A percentile compares a stretch with the other conserved stretches of the same genome.
Evolutionary conservation across 2,797 vertebrate species (phyloP).

Genomic region (Amniataba percoides): DNA sequence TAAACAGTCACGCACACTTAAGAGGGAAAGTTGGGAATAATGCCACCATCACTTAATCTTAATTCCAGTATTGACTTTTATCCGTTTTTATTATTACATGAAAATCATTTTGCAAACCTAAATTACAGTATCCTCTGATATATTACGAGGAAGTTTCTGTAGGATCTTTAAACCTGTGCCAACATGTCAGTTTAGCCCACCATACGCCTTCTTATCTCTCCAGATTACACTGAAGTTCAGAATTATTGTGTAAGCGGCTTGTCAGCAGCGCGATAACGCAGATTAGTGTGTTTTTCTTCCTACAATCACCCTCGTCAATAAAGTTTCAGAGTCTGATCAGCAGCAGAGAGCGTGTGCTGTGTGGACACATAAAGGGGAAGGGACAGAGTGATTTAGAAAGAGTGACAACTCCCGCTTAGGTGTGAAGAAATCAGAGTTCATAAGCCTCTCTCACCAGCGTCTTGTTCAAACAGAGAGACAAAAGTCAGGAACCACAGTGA

Average conservation of each 20-base stretch:
- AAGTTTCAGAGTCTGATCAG: conserved; percentile 23
- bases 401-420: conserved; percentile 24
- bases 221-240: conserved; percentile 27
- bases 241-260: conserved; percentile 36
- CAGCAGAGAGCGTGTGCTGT: background rate
- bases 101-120: background rate
- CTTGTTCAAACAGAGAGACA: conserved; percentile 14
- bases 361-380: background rate
- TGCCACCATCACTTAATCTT: background rate
- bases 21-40: background rate
- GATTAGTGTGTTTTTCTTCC: background rate
- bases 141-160: background rate
- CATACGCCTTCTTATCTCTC: conserved; percentile 49
- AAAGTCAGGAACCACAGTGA: conserved; percentile 5
- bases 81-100: background rate
- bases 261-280: conserved; percentile 43
- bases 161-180: conserved; percentile 35
- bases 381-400: conserved; percentile 24
- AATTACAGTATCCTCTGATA: background rate
- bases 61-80: background rate
- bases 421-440: conserved; percentile 46
- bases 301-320: background rate
- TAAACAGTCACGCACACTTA: background rate
- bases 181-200: background rate
- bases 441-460: background rate